Evolutionary conservation across 2,888 invertebrate species (phyloP).

Genomic region (Cinara cedri): DNA sequence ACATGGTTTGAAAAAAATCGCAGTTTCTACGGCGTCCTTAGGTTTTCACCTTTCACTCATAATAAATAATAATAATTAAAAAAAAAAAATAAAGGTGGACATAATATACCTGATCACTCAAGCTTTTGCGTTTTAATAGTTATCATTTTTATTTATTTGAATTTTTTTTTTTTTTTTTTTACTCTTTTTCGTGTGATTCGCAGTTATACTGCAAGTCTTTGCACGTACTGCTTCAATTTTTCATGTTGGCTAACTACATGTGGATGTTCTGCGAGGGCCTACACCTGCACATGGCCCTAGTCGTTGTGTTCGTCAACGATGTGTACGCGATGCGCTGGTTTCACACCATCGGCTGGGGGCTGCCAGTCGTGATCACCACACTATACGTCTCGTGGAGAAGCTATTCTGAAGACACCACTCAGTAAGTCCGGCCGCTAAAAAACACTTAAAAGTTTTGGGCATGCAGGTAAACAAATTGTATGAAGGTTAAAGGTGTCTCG

Average conservation of each 20-base stretch:
- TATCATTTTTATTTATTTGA: no score
- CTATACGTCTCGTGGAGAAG: conserved; percentile 72
- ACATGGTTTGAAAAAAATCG: no score
- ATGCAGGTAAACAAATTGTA: no score
- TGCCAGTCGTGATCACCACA: conserved; percentile 73
- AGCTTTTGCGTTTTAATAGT: no score
- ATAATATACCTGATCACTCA: no score
- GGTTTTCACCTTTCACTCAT: no score
- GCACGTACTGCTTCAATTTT: conserved; percentile 84
- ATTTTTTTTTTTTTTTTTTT: no score
- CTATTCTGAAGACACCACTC: conserved; percentile 66
- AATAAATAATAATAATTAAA: no score
- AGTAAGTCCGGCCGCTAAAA: conserved; percentile 65
- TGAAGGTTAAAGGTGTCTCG: no score
- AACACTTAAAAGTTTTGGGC: no score
- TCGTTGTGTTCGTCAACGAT: conserved; percentile 89
- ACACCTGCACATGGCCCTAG: conserved; percentile 90
- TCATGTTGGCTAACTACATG: conserved; percentile 88
- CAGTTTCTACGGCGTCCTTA: no score
- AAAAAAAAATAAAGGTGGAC: no score
- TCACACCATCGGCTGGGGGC: conserved; percentile 83
- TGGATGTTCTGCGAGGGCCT: conserved; percentile 98
- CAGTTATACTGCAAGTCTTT: conserved; percentile 81
- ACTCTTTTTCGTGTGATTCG: neutral
- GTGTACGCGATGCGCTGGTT: conserved; percentile 82